Conservation (phyloP, 2,888 invertebrate species). For the Leptopilina myrica region DNA sequence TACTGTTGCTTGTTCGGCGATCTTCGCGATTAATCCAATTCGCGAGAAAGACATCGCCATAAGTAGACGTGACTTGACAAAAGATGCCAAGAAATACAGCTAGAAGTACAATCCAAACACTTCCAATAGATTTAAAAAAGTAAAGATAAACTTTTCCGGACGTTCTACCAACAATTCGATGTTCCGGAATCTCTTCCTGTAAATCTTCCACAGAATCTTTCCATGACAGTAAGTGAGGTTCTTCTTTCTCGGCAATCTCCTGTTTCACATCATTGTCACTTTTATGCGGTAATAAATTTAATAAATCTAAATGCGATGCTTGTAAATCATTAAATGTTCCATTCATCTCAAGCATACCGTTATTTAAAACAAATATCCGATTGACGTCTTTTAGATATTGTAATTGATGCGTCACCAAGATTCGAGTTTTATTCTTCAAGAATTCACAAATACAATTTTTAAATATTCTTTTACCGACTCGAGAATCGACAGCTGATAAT, state of each 20-base stretch:
- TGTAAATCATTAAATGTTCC: constrained; percentile 81
- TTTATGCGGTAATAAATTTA: constrained; percentile 77
- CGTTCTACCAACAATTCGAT: constrained; percentile 55
- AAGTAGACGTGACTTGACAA: constrained; percentile 68
- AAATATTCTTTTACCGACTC: constrained; percentile 84
- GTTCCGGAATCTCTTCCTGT: constrained; percentile 3
- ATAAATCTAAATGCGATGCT: constrained; percentile 80
- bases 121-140: constrained; percentile 69
- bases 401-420: constrained; percentile 80
- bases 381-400: constrained; percentile 86
- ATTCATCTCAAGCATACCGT: constrained; percentile 80
- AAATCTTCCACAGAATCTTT: background rate
- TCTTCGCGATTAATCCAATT: constrained; percentile 79
- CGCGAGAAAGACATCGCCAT: constrained; percentile 74
- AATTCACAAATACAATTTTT: constrained; percentile 47
- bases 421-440: constrained; percentile 44
- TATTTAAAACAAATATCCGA: constrained; percentile 77
- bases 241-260: constrained; percentile 29
- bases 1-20: constrained; percentile 45
- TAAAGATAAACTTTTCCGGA: constrained; percentile 57
- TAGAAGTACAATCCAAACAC: constrained; percentile 56
- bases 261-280: constrained; percentile 44
- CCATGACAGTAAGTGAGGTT: background rate
- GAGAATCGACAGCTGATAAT: constrained; percentile 85
- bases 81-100: constrained; percentile 63